phyloP scores from a whole-genome alignment of 2,888 invertebrate genomes.

The Caenorhabditis sulstoni region DNA sequence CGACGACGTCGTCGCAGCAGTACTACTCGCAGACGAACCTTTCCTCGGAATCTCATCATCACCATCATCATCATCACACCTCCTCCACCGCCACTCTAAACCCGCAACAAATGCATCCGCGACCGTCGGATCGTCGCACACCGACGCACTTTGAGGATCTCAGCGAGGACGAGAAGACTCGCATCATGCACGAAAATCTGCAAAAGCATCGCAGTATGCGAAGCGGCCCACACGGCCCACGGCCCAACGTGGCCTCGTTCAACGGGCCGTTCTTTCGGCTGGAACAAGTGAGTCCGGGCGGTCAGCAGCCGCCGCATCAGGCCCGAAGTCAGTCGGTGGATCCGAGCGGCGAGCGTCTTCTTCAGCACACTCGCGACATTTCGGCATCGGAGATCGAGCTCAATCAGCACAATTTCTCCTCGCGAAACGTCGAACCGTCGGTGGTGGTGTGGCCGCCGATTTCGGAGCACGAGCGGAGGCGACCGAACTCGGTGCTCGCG shows the following conservation, averaged over 20 bases:
- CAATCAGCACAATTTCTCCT: conserved; percentile 51
- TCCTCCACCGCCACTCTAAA: conserved; percentile 19
- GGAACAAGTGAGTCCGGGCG: conserved; percentile 72
- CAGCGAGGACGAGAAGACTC: conserved; percentile 70
- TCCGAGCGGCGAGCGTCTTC: conserved; percentile 39
- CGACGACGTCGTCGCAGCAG: conserved; percentile 23
- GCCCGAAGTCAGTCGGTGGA: conserved; percentile 62
- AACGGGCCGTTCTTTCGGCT: conserved; percentile 80
- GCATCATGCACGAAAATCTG: conserved; percentile 78
- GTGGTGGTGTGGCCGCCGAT: conserved; percentile 80
- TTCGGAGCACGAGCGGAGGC: conserved; percentile 64
- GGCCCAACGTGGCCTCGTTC: conserved; percentile 70
- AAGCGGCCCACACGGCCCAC: conserved; percentile 55
- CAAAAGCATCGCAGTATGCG: conserved; percentile 69
- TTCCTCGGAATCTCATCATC: conserved; percentile 24
- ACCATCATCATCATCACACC: conserved; percentile 14
- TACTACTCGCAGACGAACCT: conserved; percentile 48
- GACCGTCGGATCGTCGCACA: conserved; percentile 56
- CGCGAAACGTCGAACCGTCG: conserved; percentile 53
- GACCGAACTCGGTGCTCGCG: conserved; percentile 73
- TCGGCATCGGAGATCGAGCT: conserved; percentile 71
- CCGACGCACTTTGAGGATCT: conserved; percentile 71
- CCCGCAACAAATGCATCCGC: conserved; percentile 63
- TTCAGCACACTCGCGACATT: conserved; percentile 58
- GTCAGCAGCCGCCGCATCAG: conserved; percentile 27